These are phyloP conservation scores for Eremophila alpestris DNA, from an alignment of 2,797 vertebrate species.

Conservation along the genomic window DNA sequence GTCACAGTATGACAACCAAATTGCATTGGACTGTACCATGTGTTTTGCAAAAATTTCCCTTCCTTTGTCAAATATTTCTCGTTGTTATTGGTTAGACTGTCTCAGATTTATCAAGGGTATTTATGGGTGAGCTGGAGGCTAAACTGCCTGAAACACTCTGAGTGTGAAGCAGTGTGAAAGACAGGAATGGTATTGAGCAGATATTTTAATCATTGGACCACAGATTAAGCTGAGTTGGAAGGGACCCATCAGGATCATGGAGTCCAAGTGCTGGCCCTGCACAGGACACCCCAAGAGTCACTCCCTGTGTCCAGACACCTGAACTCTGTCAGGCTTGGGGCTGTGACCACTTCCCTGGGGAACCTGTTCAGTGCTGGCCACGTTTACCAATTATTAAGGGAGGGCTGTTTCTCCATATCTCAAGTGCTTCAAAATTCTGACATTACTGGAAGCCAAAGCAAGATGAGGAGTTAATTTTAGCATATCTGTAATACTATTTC, in stretches of 20 bases:
- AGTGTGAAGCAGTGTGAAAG: background rate
- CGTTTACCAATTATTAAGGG: background rate
- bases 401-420: background rate
- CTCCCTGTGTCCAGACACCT: background rate
- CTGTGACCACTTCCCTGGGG: background rate
- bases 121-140: background rate
- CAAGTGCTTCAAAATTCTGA: background rate
- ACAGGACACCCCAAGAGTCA: background rate
- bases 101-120: background rate
- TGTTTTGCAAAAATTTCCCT: background rate
- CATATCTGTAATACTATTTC: background rate
- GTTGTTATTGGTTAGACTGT: background rate
- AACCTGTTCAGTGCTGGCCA: background rate
- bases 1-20: background rate
- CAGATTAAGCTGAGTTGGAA: background rate
- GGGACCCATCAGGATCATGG: accelerated
- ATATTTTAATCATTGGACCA: background rate
- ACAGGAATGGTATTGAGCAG: background rate
- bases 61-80: background rate
- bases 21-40: background rate
- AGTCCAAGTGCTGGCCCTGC: background rate
- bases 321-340: background rate
- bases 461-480: background rate
- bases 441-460: background rate
- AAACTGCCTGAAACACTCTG: background rate